Base-by-base conservation (phyloP, 1,140 invertebrate species). In the Drosophila seguyi region DNA sequence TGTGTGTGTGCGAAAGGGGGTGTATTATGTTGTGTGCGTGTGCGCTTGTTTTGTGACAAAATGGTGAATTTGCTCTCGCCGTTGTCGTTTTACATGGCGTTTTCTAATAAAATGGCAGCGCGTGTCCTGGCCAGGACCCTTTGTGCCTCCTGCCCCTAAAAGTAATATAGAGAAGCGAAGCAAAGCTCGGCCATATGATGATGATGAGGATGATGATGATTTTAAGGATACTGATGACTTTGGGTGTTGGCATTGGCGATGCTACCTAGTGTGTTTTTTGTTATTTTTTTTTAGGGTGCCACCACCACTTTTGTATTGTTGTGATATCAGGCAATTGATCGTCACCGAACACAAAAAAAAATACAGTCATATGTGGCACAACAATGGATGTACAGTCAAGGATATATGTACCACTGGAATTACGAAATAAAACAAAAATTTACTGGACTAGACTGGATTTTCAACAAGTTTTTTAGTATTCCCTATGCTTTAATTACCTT, bases 21-120 rank as follows among this genome's bases (percentile, higher is more conserved):
- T 55, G 50, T 38, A 53, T 53, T 53, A 38, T 22, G 20, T 18
- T 22, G 41, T 68, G 56, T 53, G 41, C 58, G 52, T 79, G 58
- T 44, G 56, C 45, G 62, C 34, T 57, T 38, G 44, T 45, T 61
- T 71, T 55, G 83, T 79, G 85, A 88, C 85, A 88, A 88, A 88
- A 88, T 88, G 85, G 85, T 88, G 85, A 90, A 90, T 81, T 90
- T 75, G 74, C 77, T 75, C 36, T 62, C 41, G 47, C 59, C 57
- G 57, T 59, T 53, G 52, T 52, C 73, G 60, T 57, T 80, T 90
- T 90, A 88, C 85, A 88, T 90, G 81, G 85, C 85, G 77, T 81
- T 81, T 75, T 81, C 85, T 90, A 88, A 90, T 90, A 90, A 88
- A 88, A 88, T 88, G 85, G 85, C 85, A 88, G 85, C 85, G 69